Evolutionary conservation across 2,888 invertebrate genomes (phyloP), one percentile per base, ranked within the genome.

Genomic region (Myathropa florea): DNA sequence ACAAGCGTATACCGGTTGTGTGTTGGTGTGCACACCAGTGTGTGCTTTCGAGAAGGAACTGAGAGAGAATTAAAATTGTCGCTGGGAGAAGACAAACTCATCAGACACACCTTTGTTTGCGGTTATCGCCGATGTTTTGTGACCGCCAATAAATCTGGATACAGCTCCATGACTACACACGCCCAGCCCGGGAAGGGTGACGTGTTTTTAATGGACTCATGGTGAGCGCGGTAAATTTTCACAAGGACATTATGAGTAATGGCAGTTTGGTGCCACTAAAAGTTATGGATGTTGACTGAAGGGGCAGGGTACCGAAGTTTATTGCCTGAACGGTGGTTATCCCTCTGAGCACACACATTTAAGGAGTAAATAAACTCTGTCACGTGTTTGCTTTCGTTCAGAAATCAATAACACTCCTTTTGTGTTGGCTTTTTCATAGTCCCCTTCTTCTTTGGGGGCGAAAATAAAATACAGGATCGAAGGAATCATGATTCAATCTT

Each of bases 61-160:
- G 18, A n/a, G 46, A 59, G 59, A 65, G 81, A 85, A 80, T 85
- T 80, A 84, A 80, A 84, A 75, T 70, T 75, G 79, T 75, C 73
- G 10, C 39, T 57, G 59, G 53, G n/a, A 14, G 61, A 67, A 65
- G 46, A 28, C 63, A 71, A 63, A 57, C 71, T 79, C 71, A 46
- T 72, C 77, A 65, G 77, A 68, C 81, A 63, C 85, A 82, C 85
- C 85, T 85, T 85, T 82, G 82, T 82, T 77, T 82, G 64, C 18
- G 77, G 33, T 72, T 85, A 77, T 68, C 10, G 23, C 28, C 18
- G 60, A 60, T 70, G 23, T 76, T 84, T 70, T 84, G 75, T 67
- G 80, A 80, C 80, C 71, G 30, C 53, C 71, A 76, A 80, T 67
- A 80, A 80, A 76, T 80, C 72, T 60, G 68, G 46, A 64, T 73